These are phyloP conservation scores for Drosophila birchii DNA, from an alignment of 2,888 invertebrate genomes.

Conservation along the genomic window DNA sequence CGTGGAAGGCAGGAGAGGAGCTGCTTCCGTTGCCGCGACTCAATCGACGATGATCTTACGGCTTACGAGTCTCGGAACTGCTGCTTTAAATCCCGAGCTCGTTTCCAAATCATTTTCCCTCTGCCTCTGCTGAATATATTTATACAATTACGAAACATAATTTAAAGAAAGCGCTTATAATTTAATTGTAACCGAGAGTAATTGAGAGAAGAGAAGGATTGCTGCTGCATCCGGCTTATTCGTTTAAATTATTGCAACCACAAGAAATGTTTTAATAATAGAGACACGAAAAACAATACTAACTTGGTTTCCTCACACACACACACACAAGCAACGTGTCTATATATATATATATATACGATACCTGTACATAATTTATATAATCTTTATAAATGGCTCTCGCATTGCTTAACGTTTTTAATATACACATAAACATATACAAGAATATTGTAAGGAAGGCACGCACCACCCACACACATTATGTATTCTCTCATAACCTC, in stretches of 20 bases:
- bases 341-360: constrained; percentile 21
- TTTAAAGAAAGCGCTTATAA: constrained; percentile 75
- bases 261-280: constrained; percentile 50
- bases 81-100: constrained; percentile 32
- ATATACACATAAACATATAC: constrained; percentile 6
- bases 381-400: constrained; percentile 64
- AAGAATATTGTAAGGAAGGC: constrained; percentile 23
- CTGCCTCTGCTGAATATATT: constrained; percentile 37
- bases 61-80: constrained; percentile 22
- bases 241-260: constrained; percentile 75
- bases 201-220: constrained; percentile 24
- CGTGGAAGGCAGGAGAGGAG: not conserved
- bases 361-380: constrained; percentile 76
- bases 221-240: constrained; percentile 45
- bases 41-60: not conserved
- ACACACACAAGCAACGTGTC: constrained; percentile 48
- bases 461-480: constrained; percentile 11
- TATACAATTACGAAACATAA: constrained; percentile 64
- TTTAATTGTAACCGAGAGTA: constrained; percentile 66
- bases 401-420: constrained; percentile 50
- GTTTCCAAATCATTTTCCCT: not conserved
- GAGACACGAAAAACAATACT: constrained; percentile 58
- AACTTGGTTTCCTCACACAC: constrained; percentile 67
- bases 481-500: constrained; percentile 43
- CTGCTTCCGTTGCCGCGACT: not conserved